A percentile compares a stretch with the other conserved stretches of the same genome.
phyloP scores from a whole-genome alignment of 2,888 invertebrate species.

The Catocala nupta region DNA sequence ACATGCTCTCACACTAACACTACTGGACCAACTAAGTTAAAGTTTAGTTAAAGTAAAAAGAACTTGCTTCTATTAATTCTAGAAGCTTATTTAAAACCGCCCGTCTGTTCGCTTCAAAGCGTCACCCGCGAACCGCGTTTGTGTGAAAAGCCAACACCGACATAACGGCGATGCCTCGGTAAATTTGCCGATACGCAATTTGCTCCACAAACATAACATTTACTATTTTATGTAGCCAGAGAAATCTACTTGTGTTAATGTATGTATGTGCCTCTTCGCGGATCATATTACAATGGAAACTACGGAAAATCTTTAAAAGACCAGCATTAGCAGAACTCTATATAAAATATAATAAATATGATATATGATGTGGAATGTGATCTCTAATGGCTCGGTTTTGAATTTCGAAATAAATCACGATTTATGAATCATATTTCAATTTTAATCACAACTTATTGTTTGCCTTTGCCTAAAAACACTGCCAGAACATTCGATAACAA shows the following conservation, averaged over 20 bases:
- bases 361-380: constrained; percentile 32
- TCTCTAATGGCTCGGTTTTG: constrained; percentile 24
- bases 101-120: constrained; percentile 61
- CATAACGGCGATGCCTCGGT: constrained; percentile 68
- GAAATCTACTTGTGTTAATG: constrained; percentile 50
- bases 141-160: constrained; percentile 82
- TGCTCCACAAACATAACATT: constrained; percentile 62
- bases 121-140: constrained; percentile 53
- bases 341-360: constrained; percentile 20
- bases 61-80: no score
- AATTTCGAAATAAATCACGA: constrained; percentile 16
- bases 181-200: constrained; percentile 80
- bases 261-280: constrained; percentile 14
- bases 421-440: constrained; percentile 3
- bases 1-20: no score
- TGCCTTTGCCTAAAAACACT: not conserved
- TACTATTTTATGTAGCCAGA: constrained; percentile 49
- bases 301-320: not conserved
- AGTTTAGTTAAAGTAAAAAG: not conserved
- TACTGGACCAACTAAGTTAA: no score
- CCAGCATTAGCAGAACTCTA: constrained; percentile 11
- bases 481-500: not conserved
- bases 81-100: constrained; percentile 38
- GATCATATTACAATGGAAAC: constrained; percentile 7
- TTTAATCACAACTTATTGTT: constrained; percentile 1